Percentiles rank a stretch among this genome's conserved stretches.
Conservation (phyloP, 64 coral and sea anemone genomes). For the Dendrophyllia cribrosa region DNA sequence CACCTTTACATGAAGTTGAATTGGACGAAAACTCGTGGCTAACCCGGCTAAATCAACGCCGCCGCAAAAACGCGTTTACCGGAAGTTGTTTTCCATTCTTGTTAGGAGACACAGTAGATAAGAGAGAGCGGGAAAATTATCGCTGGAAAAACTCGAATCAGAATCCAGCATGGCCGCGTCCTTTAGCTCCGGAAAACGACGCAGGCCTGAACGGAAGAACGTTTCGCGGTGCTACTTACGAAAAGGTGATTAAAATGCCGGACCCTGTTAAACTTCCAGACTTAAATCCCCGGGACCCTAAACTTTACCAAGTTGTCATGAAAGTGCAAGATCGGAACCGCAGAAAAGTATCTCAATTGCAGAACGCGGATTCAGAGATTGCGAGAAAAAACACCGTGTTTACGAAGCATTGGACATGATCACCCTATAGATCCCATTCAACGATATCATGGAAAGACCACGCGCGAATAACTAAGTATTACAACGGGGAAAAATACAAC, state of each 20-base stretch:
- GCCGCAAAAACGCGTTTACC: background rate
- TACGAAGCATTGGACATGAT: conserved; percentile 60
- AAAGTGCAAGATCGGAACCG: conserved; percentile 10
- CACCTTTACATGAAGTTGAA: background rate
- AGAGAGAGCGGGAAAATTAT: background rate
- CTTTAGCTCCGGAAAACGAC: background rate
- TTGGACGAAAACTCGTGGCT: background rate
- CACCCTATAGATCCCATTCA: too few species aligned
- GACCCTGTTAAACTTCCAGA: conserved; percentile 31
- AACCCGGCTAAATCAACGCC: conserved; percentile 62
- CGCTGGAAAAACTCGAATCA: background rate
- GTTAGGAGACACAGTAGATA: background rate
- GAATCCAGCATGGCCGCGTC: background rate
- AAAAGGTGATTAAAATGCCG: conserved; percentile 42
- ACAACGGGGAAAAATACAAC: background rate
- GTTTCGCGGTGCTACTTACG: conserved; percentile 6
- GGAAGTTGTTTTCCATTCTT: conserved; percentile 82
- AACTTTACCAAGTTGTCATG: conserved; percentile 43
- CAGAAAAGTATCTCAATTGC: background rate
- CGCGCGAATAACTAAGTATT: background rate
- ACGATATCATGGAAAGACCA: too few species aligned
- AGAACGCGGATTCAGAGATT: conserved; percentile 9
- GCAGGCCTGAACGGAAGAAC: background rate
- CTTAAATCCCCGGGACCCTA: conserved; percentile 22
- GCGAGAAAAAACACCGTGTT: conserved; percentile 46